These are phyloP conservation scores for Prunella strophiata DNA, from an alignment of 2,797 vertebrate species.

Conservation along the genomic window DNA sequence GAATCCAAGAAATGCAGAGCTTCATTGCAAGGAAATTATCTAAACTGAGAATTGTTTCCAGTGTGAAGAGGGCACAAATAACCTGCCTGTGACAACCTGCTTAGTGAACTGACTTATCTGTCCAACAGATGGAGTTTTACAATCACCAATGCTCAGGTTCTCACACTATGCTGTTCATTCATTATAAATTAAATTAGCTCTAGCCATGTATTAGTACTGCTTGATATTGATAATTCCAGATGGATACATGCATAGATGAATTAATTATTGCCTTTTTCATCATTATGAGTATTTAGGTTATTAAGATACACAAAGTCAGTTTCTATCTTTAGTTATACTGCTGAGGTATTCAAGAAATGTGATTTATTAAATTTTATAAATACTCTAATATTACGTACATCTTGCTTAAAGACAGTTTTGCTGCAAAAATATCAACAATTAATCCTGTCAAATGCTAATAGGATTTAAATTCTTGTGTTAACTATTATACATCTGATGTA, in stretches of 20 bases:
- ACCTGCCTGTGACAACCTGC: rapidly evolving
- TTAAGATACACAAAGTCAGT: background rate
- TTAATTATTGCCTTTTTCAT: background rate
- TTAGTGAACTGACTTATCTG: conserved; percentile 12
- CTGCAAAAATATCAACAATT: background rate
- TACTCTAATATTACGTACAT: background rate
- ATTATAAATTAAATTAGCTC: background rate
- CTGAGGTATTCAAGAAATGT: background rate
- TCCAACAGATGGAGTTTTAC: conserved; percentile 60
- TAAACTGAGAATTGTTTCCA: background rate
- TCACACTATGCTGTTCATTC: background rate
- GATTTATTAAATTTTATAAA: background rate
- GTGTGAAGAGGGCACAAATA: background rate
- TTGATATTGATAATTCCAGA: conserved; percentile 14
- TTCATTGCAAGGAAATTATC: background rate
- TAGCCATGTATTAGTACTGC: background rate
- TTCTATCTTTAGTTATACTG: background rate
- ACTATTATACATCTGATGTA: background rate
- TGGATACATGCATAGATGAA: background rate
- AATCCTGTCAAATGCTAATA: background rate
- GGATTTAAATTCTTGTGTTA: background rate
- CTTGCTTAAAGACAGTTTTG: background rate
- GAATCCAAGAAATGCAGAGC: background rate
- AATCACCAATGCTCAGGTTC: background rate
- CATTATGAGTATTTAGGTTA: background rate